phyloP scores from a whole-genome alignment of 2,888 invertebrate species.

The Ennomos quercinarius region DNA sequence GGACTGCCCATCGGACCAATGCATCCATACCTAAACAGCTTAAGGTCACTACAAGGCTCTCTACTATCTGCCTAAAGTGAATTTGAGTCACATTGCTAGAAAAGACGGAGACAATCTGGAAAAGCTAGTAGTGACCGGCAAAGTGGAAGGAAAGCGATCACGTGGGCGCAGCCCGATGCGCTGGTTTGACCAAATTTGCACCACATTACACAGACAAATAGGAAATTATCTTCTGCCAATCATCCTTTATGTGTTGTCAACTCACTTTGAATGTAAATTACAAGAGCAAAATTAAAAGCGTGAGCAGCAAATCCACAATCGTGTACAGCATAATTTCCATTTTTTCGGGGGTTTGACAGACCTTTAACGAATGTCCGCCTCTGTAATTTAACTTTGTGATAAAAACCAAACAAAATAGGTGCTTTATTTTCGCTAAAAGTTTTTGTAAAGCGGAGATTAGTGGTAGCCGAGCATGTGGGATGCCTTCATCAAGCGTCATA shows the following conservation, averaged over 20 bases:
- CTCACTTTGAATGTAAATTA: conserved; percentile 23
- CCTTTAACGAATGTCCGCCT: conserved; percentile 8
- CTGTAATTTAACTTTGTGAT: conserved; percentile 12
- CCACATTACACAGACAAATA: too few relatives aligned
- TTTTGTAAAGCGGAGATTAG: conserved; percentile 3
- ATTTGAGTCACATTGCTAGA: too few relatives aligned
- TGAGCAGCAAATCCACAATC: conserved; percentile 3
- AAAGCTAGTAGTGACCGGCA: too few relatives aligned
- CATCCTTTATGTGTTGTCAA: not conserved
- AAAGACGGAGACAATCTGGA: too few relatives aligned
- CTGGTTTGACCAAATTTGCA: too few relatives aligned
- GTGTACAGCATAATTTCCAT: conserved; percentile 1
- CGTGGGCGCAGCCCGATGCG: too few relatives aligned
- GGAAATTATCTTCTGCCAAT: too few relatives aligned
- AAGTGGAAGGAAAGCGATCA: too few relatives aligned
- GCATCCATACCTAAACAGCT: too few relatives aligned
- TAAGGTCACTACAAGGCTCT: too few relatives aligned
- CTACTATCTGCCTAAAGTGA: too few relatives aligned
- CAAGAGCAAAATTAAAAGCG: not conserved
- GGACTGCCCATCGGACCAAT: too few relatives aligned
- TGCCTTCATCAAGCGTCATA: not conserved
- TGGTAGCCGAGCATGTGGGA: not conserved
- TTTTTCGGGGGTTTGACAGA: conserved; percentile 10
- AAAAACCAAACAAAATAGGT: conserved; percentile 7
- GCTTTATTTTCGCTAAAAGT: conserved; percentile 1